Conservation (phyloP, 2,888 invertebrate genomes). For the Caradrina clavipalpis region DNA sequence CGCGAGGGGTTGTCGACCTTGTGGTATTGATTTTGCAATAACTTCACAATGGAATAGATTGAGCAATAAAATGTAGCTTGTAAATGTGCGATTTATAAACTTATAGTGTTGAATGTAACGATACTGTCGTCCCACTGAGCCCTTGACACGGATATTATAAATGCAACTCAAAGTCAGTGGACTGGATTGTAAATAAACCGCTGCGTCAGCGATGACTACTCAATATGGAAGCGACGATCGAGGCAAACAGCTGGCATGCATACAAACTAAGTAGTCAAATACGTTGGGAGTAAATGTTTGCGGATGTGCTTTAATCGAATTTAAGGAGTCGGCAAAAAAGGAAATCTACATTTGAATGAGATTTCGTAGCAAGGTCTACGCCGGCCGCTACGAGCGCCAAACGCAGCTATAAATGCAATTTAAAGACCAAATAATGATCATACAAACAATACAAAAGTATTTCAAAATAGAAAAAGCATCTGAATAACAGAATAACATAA, state of each 20-base stretch:
- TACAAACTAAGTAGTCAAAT: constrained; percentile 52
- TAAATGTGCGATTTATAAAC: constrained; percentile 58
- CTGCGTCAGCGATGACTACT: constrained; percentile 69
- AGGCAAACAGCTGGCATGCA: constrained; percentile 41
- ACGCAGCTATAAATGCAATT: no score
- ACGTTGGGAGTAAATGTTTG: constrained; percentile 40
- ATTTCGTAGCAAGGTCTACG: constrained; percentile 45
- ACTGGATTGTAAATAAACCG: constrained; percentile 73
- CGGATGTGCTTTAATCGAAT: constrained; percentile 41
- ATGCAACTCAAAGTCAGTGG: constrained; percentile 76
- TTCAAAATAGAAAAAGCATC: not conserved
- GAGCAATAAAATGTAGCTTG: constrained; percentile 46
- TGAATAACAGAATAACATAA: not conserved
- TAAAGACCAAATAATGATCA: no score
- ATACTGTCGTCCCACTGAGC: constrained; percentile 62
- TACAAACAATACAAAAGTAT: no score
- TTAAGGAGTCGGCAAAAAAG: constrained; percentile 16
- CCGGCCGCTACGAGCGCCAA: constrained; percentile 33
- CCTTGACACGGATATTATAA: constrained; percentile 80
- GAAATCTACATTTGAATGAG: constrained; percentile 4
- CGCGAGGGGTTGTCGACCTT: constrained; percentile 59
- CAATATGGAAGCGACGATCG: constrained; percentile 68
- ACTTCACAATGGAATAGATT: constrained; percentile 54
- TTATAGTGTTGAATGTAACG: constrained; percentile 45
- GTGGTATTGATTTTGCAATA: constrained; percentile 58